A percentile compares a stretch with the other conserved stretches of the same genome.
These are phyloP conservation scores for Microtus ochrogaster DNA, from an alignment of 2,113 vertebrate genomes.

Conservation along the genomic window DNA sequence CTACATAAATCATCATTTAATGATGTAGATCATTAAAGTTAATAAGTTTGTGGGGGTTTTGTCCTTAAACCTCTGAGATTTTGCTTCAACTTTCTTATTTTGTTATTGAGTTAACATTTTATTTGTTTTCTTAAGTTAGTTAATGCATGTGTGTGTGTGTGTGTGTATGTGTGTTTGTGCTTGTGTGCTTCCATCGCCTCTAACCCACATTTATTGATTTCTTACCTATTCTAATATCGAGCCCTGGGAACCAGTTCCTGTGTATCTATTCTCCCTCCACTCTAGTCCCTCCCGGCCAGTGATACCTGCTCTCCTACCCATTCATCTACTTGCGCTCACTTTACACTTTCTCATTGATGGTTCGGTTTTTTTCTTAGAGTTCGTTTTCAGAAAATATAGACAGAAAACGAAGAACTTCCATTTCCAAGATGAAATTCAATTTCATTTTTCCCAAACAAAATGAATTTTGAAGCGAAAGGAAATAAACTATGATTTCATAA, in stretches of 20 bases:
- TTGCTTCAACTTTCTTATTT: too few species aligned
- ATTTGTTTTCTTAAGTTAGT: too few species aligned
- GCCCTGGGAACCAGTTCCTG: neutral
- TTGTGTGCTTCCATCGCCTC: too few species aligned
- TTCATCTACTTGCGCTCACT: neutral
- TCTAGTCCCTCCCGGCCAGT: neutral
- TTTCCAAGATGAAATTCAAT: neutral
- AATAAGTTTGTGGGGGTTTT: too few species aligned
- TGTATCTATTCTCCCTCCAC: neutral
- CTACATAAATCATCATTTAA: too few species aligned
- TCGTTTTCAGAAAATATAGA: neutral
- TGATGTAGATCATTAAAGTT: too few species aligned
- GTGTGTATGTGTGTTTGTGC: too few species aligned
- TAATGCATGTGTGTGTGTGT: too few species aligned
- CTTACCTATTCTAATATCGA: neutral
- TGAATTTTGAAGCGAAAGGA: neutral
- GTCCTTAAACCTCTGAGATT: too few species aligned
- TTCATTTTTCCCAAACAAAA: neutral
- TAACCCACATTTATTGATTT: neutral
- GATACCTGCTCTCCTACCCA: neutral
- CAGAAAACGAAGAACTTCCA: neutral
- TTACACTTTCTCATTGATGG: neutral
- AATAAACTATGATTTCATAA: neutral
- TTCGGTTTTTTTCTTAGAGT: neutral
- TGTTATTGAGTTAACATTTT: too few species aligned